These are phyloP conservation scores for Acronicta aceris DNA, from an alignment of 2,888 invertebrate genomes.

Conservation along the genomic window DNA sequence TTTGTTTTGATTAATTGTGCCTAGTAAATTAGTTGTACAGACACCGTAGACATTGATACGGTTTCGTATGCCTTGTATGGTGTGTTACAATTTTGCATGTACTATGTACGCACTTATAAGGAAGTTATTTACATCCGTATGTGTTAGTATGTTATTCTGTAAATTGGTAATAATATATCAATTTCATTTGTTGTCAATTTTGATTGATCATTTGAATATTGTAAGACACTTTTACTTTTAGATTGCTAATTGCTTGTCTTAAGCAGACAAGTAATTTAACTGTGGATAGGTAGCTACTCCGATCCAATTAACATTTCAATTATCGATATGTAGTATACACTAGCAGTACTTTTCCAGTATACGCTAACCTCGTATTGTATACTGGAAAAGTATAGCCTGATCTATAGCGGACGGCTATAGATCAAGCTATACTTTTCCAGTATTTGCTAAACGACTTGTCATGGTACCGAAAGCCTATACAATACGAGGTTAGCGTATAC, in stretches of 20 bases:
- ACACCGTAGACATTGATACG: constrained; percentile 63
- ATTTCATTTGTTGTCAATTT: constrained; percentile 41
- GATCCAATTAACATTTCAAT: neutral
- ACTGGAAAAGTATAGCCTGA: too few relatives aligned
- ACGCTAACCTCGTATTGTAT: too few relatives aligned
- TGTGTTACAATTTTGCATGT: constrained; percentile 37
- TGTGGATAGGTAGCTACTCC: constrained; percentile 3
- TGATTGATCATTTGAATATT: constrained; percentile 39
- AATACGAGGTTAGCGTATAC: too few relatives aligned
- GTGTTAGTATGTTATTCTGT: constrained; percentile 4
- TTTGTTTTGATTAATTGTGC: constrained; percentile 86
- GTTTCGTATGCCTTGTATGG: constrained; percentile 42
- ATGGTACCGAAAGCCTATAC: too few relatives aligned
- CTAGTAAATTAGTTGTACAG: constrained; percentile 79
- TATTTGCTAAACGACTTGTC: too few relatives aligned
- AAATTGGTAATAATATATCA: constrained; percentile 32
- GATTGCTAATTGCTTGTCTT: constrained; percentile 26
- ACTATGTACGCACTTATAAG: constrained; percentile 26
- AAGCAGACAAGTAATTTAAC: neutral
- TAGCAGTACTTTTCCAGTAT: too few relatives aligned
- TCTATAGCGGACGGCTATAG: too few relatives aligned
- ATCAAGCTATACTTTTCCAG: too few relatives aligned
- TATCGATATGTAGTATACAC: too few relatives aligned
- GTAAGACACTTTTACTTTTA: constrained; percentile 34
- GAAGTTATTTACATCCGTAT: constrained; percentile 28